A percentile compares a stretch with the other conserved stretches of the same genome.
Evolutionary conservation across 2,888 invertebrate species (phyloP).

Genomic region (Gryllus longicercus): DNA sequence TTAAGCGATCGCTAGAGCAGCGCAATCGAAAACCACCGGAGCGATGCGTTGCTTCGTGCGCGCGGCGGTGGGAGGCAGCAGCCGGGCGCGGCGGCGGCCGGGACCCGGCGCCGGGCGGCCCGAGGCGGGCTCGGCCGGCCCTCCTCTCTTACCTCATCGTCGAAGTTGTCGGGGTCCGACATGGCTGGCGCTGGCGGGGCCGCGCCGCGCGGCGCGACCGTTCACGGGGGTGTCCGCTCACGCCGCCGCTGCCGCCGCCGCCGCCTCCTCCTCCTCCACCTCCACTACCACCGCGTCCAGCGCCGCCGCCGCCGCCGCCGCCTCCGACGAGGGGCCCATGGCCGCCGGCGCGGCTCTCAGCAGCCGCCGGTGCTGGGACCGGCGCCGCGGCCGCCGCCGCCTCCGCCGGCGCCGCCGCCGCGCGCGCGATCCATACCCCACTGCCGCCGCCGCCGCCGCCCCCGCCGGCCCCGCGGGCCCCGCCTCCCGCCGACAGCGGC

Average conservation of each 20-base stretch:
- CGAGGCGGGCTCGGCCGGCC: neutral
- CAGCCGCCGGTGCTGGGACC: neutral
- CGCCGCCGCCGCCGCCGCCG: neutral
- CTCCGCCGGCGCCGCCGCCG: constrained; percentile 9
- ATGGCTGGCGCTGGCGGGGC: constrained; percentile 1
- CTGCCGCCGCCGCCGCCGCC: neutral
- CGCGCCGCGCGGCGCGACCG: neutral
- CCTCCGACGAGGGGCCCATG: neutral
- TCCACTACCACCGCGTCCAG: neutral
- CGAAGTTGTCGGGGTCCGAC: constrained; percentile 7
- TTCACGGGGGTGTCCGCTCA: neutral
- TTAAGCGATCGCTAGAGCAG: too few relatives aligned
- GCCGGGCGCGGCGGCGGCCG: neutral
- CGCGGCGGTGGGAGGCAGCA: neutral
- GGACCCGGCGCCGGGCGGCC: neutral
- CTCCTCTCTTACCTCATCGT: neutral
- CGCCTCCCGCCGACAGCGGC: neutral
- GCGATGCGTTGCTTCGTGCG: neutral
- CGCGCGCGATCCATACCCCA: constrained; percentile 6
- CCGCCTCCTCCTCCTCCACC: neutral
- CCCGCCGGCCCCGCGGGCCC: neutral
- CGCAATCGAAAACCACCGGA: too few relatives aligned
- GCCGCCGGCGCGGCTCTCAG: neutral
- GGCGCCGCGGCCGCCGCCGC: neutral
- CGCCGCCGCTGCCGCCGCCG: neutral